Conservation (phyloP, 2,888 invertebrate species). For the Cosmia trapezina region DNA sequence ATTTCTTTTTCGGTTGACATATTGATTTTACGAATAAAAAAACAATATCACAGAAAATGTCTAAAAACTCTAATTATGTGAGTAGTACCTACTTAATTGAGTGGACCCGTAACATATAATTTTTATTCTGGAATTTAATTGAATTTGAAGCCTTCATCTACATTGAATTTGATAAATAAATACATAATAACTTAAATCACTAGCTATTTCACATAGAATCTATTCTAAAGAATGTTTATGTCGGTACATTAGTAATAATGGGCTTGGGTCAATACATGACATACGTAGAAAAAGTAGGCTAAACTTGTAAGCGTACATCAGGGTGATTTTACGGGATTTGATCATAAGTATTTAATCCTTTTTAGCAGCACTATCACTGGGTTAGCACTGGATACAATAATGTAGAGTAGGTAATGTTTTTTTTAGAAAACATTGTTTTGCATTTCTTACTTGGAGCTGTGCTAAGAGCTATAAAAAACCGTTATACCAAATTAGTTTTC, state of each 20-base stretch:
- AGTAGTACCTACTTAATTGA: too few relatives aligned
- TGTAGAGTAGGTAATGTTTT: not conserved
- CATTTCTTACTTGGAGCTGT: not conserved
- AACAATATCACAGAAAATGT: constrained; percentile 53
- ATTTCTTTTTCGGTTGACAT: constrained; percentile 12
- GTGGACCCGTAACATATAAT: not conserved
- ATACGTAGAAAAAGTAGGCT: too few relatives aligned
- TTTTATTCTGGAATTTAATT: constrained; percentile 8
- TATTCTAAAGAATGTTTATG: constrained; percentile 8
- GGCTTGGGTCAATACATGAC: not conserved
- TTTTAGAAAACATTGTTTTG: not conserved
- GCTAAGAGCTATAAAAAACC: too few relatives aligned
- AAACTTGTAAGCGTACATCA: not conserved
- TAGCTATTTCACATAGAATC: not conserved
- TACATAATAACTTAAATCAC: constrained; percentile 12
- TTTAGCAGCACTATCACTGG: constrained; percentile 2
- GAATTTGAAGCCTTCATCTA: not conserved
- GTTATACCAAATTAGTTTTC: not conserved
- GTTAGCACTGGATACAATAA: not conserved
- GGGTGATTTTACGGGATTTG: not conserved
- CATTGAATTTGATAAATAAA: constrained; percentile 14
- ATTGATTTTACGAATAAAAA: constrained; percentile 18
- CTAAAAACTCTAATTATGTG: not conserved
- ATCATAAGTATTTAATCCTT: not conserved
- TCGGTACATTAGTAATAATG: not conserved